phyloP scores from a whole-genome alignment of 2,888 invertebrate genomes.

The Bruchidius siliquastri region DNA sequence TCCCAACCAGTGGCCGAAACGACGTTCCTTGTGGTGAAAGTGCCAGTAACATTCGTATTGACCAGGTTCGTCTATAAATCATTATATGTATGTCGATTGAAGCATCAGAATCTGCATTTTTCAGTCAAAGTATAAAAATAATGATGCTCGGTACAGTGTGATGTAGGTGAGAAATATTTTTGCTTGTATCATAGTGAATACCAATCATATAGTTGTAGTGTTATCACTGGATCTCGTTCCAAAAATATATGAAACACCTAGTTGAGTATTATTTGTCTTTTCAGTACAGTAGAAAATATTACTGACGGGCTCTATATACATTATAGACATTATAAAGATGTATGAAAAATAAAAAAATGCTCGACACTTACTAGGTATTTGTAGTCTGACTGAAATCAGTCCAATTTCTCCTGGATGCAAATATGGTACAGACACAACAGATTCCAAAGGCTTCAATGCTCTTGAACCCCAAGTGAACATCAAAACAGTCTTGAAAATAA shows the following conservation, averaged over 20 bases:
- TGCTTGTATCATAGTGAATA: no score
- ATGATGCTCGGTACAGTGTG: no score
- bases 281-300: no score
- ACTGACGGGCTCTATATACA: no score
- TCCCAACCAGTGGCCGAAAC: slow-evolving; percentile 47
- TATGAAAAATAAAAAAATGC: no score
- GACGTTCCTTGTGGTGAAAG: slow-evolving; percentile 43
- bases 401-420: slow-evolving; percentile 44
- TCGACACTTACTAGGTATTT: slow-evolving; percentile 44
- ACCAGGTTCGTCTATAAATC: slow-evolving; percentile 37
- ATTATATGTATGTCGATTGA: not conserved
- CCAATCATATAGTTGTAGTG: no score
- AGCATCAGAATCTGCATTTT: not conserved
- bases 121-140: not conserved
- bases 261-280: no score
- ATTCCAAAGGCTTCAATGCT: slow-evolving; percentile 38
- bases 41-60: slow-evolving; percentile 48
- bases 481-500: slow-evolving; percentile 41
- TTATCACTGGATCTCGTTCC: no score
- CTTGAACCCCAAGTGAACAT: slow-evolving; percentile 47
- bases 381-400: slow-evolving; percentile 36
- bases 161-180: no score
- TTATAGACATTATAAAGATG: no score
- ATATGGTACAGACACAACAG: slow-evolving; percentile 37
- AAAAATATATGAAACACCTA: no score